Conservation (phyloP, 2,888 invertebrate genomes). For the Rhagophthalmus giganteus region DNA sequence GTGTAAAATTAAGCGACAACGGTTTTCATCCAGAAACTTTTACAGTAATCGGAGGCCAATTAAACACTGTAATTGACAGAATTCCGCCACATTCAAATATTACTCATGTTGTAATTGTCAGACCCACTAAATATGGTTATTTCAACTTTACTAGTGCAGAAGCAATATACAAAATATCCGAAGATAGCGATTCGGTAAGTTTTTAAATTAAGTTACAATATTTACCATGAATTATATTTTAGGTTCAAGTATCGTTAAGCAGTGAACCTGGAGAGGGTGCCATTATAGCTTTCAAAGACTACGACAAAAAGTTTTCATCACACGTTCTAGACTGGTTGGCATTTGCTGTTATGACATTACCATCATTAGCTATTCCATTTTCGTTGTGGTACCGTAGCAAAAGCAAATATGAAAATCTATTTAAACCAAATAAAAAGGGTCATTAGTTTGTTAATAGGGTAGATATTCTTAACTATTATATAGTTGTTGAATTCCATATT, state of each 20-base stretch:
- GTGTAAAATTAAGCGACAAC: conserved; percentile 85
- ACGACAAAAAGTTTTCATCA: conserved; percentile 94
- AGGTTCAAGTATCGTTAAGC: conserved; percentile 72
- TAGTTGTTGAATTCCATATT: no score
- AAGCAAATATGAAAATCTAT: conserved; percentile 85
- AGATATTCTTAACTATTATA: no score
- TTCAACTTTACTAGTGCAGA: conserved; percentile 98
- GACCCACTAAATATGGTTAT: conserved; percentile 87
- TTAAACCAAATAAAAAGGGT: conserved; percentile 70
- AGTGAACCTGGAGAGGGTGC: conserved; percentile 96
- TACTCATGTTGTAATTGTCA: conserved; percentile 88
- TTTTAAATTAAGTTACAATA: neutral
- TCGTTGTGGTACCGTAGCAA: conserved; percentile 94
- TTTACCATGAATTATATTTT: conserved; percentile 45
- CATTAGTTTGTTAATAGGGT: conserved; percentile 53
- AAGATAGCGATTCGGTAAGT: conserved; percentile 75
- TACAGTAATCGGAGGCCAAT: conserved; percentile 83
- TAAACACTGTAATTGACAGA: conserved; percentile 80
- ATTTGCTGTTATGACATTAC: conserved; percentile 95
- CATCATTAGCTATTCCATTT: conserved; percentile 92
- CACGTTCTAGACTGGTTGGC: conserved; percentile 97
- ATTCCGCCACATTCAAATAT: conserved; percentile 93
- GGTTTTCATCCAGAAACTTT: conserved; percentile 94
- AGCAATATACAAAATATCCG: conserved; percentile 82
- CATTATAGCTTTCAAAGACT: conserved; percentile 89